phyloP scores from a whole-genome alignment of 2,113 vertebrate species.

The Panthera leo region DNA sequence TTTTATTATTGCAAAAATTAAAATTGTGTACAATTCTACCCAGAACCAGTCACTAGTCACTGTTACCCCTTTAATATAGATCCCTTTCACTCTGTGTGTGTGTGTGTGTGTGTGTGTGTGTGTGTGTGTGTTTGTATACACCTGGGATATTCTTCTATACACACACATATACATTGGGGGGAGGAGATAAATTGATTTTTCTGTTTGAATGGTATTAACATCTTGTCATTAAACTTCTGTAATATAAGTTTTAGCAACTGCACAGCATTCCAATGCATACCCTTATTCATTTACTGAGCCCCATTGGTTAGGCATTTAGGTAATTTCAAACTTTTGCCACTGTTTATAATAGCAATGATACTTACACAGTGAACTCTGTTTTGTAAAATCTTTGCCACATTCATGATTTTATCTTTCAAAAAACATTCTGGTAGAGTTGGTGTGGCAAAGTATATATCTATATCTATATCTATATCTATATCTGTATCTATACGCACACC shows the following conservation, averaged over 20 bases:
- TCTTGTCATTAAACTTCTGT: neutral
- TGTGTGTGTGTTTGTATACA: neutral
- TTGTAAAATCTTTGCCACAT: neutral
- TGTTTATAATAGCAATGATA: neutral
- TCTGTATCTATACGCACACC: no score
- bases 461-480: no score
- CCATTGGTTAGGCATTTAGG: neutral
- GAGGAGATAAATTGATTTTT: neutral
- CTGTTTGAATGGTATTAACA: neutral
- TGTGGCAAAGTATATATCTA: neutral
- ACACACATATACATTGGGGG: neutral
- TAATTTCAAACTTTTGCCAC: neutral
- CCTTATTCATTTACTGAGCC: neutral
- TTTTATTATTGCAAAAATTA: conserved; percentile 10
- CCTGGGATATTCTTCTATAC: neutral
- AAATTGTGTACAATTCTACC: neutral
- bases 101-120: neutral
- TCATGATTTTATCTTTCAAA: neutral
- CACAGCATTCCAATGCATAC: no score
- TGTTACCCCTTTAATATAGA: neutral
- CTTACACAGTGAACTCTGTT: neutral
- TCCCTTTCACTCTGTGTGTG: neutral
- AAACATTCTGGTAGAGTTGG: neutral
- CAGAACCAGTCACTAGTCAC: neutral
- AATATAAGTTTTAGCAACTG: neutral